A percentile compares a stretch with the other conserved stretches of the same genome.
phyloP scores from a whole-genome alignment of 2,797 vertebrate species.

The Brachyalestes nurse region DNA sequence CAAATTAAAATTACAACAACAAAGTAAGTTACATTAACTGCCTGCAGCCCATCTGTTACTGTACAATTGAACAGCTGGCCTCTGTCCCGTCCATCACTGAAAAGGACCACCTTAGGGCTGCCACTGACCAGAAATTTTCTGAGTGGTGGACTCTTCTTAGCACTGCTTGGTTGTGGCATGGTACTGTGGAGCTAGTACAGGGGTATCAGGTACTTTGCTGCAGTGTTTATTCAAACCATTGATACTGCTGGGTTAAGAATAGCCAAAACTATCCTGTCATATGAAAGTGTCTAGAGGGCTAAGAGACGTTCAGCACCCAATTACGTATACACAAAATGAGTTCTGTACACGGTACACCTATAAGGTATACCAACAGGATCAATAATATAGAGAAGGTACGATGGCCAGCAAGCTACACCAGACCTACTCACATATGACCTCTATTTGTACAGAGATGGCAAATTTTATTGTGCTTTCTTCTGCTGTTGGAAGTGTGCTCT shows the following conservation, averaged over 20 bases:
- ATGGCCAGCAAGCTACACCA: neutral
- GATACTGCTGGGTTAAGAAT: neutral
- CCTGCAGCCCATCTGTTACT: neutral
- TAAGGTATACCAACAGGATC: neutral
- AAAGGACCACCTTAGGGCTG: neutral
- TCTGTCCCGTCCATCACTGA: neutral
- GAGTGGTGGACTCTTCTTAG: too few species aligned
- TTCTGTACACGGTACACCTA: neutral
- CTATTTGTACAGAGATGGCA: neutral
- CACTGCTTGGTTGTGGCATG: too few species aligned
- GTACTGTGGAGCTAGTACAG: neutral
- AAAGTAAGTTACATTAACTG: too few species aligned
- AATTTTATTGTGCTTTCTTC: neutral
- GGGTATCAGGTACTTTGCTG: neutral
- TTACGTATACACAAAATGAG: too few species aligned
- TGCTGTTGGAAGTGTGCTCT: neutral
- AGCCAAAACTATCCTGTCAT: too few species aligned
- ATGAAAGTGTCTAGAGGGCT: neutral
- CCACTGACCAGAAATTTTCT: neutral
- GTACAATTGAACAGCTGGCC: neutral
- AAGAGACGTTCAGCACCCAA: neutral
- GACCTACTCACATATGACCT: slow-evolving; percentile 11
- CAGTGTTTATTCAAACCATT: too few species aligned
- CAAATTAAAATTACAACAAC: too few species aligned
- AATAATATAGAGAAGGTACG: neutral